Conservation (phyloP, 2,888 invertebrate genomes). For the Idaea aversata region DNA sequence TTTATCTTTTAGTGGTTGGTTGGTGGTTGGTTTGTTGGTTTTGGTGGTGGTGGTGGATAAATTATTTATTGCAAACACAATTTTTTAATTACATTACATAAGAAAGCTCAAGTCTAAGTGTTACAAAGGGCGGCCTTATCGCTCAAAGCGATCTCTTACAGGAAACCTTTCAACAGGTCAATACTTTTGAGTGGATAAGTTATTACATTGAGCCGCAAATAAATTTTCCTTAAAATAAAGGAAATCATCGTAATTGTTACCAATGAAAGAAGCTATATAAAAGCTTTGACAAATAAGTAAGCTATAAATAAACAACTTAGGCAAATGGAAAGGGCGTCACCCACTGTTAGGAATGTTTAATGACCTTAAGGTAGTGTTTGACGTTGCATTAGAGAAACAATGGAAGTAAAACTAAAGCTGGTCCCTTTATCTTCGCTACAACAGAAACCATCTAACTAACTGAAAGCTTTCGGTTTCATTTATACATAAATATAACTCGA, state of each 20-base stretch:
- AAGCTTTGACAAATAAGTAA: constrained; percentile 23
- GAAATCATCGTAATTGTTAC: constrained; percentile 21
- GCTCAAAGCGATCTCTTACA: too few species aligned
- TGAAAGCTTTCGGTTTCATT: constrained; percentile 57
- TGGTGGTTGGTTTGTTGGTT: too few species aligned
- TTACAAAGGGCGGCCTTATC: too few species aligned
- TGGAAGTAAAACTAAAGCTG: constrained; percentile 59
- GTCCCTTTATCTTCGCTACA: constrained; percentile 63
- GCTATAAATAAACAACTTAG: constrained; percentile 42
- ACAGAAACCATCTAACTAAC: constrained; percentile 58
- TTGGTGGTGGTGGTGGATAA: too few species aligned
- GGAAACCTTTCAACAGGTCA: too few species aligned
- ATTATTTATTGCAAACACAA: too few species aligned
- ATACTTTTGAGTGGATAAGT: too few species aligned
- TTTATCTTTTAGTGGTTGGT: too few species aligned
- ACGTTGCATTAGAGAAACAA: constrained; percentile 69
- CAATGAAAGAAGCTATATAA: constrained; percentile 34
- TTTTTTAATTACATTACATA: too few species aligned
- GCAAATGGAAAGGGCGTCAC: constrained; percentile 48
- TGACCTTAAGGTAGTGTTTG: constrained; percentile 59
- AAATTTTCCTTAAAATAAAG: constrained; percentile 3
- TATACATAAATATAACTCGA: constrained; percentile 22
- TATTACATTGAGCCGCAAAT: too few species aligned
- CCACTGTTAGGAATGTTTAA: constrained; percentile 56
- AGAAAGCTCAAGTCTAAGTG: too few species aligned